phyloP scores from a whole-genome alignment of 2,797 vertebrate genomes.

The Labroides dimidiatus region DNA sequence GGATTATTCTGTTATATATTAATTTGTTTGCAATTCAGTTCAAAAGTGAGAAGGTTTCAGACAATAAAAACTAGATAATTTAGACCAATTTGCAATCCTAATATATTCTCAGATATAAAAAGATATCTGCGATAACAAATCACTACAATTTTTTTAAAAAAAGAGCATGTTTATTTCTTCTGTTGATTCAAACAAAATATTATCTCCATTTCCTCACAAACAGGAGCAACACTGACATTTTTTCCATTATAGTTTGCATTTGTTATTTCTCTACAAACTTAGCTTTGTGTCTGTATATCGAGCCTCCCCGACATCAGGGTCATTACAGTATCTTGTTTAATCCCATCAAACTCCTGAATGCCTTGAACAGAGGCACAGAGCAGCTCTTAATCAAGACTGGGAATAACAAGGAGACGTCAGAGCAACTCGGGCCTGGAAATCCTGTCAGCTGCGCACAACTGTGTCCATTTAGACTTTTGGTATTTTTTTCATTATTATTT shows the following conservation, averaged over 20 bases:
- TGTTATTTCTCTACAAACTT: slow-evolving; percentile 39
- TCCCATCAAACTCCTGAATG: slow-evolving; percentile 75
- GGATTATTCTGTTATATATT: neutral
- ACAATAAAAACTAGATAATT: neutral
- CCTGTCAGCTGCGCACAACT: slow-evolving; percentile 66
- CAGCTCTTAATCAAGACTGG: slow-evolving; percentile 73
- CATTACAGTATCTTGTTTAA: slow-evolving; percentile 81
- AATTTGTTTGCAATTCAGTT: neutral
- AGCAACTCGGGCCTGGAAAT: slow-evolving; percentile 73
- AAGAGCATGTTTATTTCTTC: neutral
- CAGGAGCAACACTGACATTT: slow-evolving; percentile 14
- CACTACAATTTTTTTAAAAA: no score
- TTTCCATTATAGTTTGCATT: slow-evolving; percentile 22
- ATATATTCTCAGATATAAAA: no score
- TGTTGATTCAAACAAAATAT: slow-evolving; percentile 17
- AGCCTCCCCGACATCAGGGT: slow-evolving; percentile 77
- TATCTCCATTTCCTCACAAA: neutral
- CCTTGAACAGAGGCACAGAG: slow-evolving; percentile 66
- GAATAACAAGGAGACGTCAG: slow-evolving; percentile 74
- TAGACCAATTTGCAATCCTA: no score
- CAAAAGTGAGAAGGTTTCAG: neutral
- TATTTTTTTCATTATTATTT: no score
- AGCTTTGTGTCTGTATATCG: slow-evolving; percentile 75
- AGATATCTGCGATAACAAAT: no score
- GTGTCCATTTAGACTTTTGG: slow-evolving; percentile 44